phyloP scores from a whole-genome alignment of 2,888 invertebrate species.

The Eupithecia abbreviata region DNA sequence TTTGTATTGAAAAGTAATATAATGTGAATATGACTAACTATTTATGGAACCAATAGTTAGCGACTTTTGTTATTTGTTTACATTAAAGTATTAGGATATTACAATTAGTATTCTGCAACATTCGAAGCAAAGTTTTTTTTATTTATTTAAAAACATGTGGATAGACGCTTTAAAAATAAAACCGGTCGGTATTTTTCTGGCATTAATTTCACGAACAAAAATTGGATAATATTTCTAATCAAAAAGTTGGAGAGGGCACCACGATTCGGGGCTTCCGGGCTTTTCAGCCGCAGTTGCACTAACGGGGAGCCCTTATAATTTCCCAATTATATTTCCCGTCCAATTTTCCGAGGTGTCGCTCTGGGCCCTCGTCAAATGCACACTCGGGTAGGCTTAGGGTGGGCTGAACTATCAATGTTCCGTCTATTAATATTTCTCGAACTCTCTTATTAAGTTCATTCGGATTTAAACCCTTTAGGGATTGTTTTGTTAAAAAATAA shows the following conservation, averaged over 20 bases:
- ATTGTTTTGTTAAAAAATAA: neutral
- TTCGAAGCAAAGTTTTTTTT: neutral
- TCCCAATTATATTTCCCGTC: conserved; percentile 83
- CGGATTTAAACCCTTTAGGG: neutral
- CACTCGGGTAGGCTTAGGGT: conserved; percentile 40
- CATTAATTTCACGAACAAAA: conserved; percentile 23
- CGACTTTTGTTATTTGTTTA: too few relatives aligned
- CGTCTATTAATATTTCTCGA: conserved; percentile 17
- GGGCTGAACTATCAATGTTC: conserved; percentile 28
- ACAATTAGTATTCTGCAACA: too few relatives aligned
- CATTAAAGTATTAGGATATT: too few relatives aligned
- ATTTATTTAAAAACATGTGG: neutral
- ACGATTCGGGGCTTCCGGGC: conserved; percentile 29
- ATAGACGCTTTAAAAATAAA: neutral
- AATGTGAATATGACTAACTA: too few relatives aligned
- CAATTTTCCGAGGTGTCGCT: conserved; percentile 84
- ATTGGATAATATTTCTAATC: conserved; percentile 38
- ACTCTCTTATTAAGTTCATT: conserved; percentile 15
- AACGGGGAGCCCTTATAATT: conserved; percentile 72
- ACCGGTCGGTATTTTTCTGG: neutral
- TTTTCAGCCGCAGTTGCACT: conserved; percentile 36
- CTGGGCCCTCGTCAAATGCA: conserved; percentile 82
- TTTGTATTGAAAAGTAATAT: too few relatives aligned
- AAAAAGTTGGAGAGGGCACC: conserved; percentile 34
- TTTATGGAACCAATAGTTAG: too few relatives aligned